Base-by-base conservation (phyloP, 2,888 invertebrate species). In the Gisinianus flammeolus region DNA sequence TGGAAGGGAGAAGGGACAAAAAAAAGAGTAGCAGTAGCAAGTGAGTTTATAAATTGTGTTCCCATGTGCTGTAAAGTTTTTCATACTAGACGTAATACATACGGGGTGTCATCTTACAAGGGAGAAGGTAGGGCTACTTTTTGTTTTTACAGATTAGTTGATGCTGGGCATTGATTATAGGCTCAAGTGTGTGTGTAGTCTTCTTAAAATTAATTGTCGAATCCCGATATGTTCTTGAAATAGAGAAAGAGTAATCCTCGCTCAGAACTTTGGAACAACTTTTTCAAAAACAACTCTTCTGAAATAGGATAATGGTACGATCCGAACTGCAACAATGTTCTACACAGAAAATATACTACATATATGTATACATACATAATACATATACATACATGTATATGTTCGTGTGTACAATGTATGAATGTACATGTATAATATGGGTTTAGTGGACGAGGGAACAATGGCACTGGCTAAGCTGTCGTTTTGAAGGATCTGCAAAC, bases 381-480 rank as follows among this genome's bases (percentile, higher is more conserved):
- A 58, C 58, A 10, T 24, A 16, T 58, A 58, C 22, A 58, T 58
- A 44, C 16, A 44, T 58, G 58, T 58, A 58, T 26, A 58, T 58
- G 22, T 58, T 24, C 26, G 58, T 58, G 26, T 10, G 22, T 58
- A n/a, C n/a, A 19, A 19, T 44, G 19, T 44, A 16, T 44, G 19
- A 19, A 44, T 44, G 12, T 44, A 6, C 16, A 44, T 44, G 5
- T 35, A 35, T 5, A 35, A 5, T 44, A 44, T 58, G 58, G 24
- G 22, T 31, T 16, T 58, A 62, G 70, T 79, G 72, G 62, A 69
- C 64, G 77, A 64, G 75, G 68, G 79, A 77, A 77, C 44, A 33
- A 68, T 68, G 22, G 33, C 31, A 33, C 44, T 68, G 44, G 19
- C 44, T 44, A 16, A 6, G 44, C 44, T 44, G 44, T 44, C 44